Evolutionary conservation across 2,113 vertebrate genomes (phyloP), one percentile per base, ranked within the genome.

Genomic region (Paramisgurnus dabryanus): DNA sequence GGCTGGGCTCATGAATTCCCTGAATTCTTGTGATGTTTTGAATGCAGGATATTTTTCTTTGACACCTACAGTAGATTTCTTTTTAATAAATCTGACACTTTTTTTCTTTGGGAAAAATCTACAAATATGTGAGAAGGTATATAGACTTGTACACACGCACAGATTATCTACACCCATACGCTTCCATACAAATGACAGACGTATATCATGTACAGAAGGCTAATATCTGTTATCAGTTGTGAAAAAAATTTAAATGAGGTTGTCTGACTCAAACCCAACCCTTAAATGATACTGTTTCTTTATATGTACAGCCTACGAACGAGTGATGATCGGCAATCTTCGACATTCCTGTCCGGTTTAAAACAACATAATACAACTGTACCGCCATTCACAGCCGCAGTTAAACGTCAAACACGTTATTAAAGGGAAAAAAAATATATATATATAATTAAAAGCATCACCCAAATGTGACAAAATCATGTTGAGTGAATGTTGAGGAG

Each of bases 301-400:
- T 83, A 85, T 84, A 84, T 87, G 84, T 87, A 89, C 77, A 89
- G 82, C 85, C 82, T 85, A 83, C 61, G 3, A 82, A 89, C 80
- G 76, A 80, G 89, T 78, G 86, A 83, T 83, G 79, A 88, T 85
- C 82, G 55, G 88, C 85, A 85, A 83, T 85, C 81, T 75, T 89
- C 82, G 83, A 89, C 89, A 94, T 93, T 90, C 82, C 89, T 87
- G 93, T 92, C 86, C 75, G 82, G 87, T 90, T 86, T 86, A 94
- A 91, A 94, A 95, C 27, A 34, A 34, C 93, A 94, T 93, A 93
- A 95, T 93, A 96, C 95, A 96, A 96, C 94, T 96, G 95, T 95
- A 96, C 94, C 95, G 94, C 92, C 94, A 95, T 94, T 96, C 96
- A 97, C 96, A 97, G 96, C 95, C 95, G 96, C 90, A 93, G 94